These are phyloP conservation scores for Paracyclopina nana DNA, from an alignment of 1,140 invertebrate genomes.

Conservation along the genomic window DNA sequence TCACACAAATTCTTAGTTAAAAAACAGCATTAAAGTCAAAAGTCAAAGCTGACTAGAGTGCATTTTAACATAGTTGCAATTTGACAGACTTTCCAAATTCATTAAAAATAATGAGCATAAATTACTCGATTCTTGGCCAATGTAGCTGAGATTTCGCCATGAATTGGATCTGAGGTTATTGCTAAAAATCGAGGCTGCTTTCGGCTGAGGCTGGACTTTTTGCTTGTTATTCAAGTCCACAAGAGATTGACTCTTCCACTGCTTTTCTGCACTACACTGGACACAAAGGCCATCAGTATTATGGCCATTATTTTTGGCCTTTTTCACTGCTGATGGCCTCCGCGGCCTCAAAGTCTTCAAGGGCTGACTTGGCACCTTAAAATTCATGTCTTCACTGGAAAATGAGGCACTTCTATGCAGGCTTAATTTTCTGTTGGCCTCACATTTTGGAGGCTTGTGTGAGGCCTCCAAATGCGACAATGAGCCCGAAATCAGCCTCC, in stretches of 20 bases:
- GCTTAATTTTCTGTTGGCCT: neutral
- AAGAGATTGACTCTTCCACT: neutral
- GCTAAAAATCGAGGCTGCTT: slow-evolving; percentile 1
- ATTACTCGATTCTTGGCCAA: neutral
- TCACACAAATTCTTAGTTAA: too few species aligned
- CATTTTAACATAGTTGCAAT: too few species aligned
- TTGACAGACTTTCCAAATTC: too few species aligned
- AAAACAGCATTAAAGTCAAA: too few species aligned
- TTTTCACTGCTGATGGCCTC: neutral
- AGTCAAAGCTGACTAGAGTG: too few species aligned
- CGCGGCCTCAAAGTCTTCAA: neutral
- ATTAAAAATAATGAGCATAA: neutral
- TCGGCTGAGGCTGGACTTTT: neutral
- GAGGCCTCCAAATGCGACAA: neutral
- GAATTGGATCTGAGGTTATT: neutral
- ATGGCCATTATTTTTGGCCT: too few species aligned
- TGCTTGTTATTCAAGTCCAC: neutral
- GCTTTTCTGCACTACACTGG: too few species aligned
- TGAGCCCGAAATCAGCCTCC: neutral
- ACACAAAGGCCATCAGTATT: too few species aligned
- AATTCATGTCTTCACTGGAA: neutral
- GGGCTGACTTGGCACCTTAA: neutral
- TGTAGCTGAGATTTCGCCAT: neutral
- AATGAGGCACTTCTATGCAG: neutral
- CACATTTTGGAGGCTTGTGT: neutral